Conservation (phyloP, 2,888 invertebrate species). For the Chirona hameri region DNA sequence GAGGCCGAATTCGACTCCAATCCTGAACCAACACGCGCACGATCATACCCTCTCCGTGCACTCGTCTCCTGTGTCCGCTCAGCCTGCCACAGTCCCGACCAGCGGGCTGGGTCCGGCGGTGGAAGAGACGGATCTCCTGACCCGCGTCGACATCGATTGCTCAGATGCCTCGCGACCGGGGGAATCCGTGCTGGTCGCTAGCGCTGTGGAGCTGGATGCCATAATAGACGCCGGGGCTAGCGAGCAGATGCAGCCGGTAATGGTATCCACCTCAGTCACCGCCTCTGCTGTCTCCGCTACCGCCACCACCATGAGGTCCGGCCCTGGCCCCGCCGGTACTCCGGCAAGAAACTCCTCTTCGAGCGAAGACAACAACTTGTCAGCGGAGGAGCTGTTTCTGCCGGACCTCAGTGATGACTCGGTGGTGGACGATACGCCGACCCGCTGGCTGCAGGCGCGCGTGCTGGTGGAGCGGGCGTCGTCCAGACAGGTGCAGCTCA, state of each 20-base stretch:
- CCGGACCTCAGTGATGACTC: neutral
- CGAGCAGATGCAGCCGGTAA: neutral
- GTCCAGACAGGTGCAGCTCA: neutral
- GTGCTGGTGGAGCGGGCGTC: neutral
- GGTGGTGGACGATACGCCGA: neutral
- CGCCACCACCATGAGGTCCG: neutral
- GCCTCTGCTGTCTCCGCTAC: neutral
- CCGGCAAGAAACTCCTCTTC: neutral
- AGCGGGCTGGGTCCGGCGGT: no score
- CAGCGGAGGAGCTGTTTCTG: neutral
- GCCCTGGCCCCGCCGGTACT: neutral
- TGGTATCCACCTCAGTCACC: no score
- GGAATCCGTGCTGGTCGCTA: neutral
- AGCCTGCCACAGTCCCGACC: no score
- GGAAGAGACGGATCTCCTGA: no score
- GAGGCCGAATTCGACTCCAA: no score
- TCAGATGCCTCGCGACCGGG: neutral
- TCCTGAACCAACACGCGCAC: no score
- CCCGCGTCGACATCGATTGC: neutral
- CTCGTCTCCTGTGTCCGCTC: no score
- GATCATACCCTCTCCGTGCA: no score
- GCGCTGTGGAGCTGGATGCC: neutral
- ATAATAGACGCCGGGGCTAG: neutral
- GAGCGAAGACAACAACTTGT: neutral
- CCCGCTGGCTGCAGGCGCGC: slow-evolving; percentile 13